These are phyloP conservation scores for Catagonus wagneri DNA, from an alignment of 2,113 vertebrate genomes.

Conservation along the genomic window DNA sequence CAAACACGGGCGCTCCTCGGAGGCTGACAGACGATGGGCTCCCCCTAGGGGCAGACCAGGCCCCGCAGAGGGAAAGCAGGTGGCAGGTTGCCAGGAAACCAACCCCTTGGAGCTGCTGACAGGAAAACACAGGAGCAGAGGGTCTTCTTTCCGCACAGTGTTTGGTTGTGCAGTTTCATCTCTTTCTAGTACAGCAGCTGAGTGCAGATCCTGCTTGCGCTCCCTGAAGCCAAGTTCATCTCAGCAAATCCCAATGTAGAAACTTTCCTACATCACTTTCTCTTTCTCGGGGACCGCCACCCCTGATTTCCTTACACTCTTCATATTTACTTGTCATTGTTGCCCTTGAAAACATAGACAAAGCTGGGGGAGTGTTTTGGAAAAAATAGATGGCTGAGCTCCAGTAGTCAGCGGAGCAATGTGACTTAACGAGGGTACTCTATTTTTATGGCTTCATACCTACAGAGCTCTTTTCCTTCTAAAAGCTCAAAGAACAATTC, in stretches of 20 bases:
- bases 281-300: neutral
- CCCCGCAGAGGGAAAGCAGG: constrained; percentile 88
- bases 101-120: constrained; percentile 88
- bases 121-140: constrained; percentile 91
- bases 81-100: constrained; percentile 93
- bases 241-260: neutral
- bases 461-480: constrained; percentile 27
- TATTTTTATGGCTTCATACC: constrained; percentile 39
- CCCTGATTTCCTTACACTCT: neutral
- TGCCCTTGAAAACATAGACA: neutral
- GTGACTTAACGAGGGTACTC: neutral
- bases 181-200: constrained; percentile 88
- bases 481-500: constrained; percentile 47
- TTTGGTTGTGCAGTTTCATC: constrained; percentile 85
- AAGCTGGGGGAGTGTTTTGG: neutral
- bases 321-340: neutral
- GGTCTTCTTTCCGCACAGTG: constrained; percentile 78
- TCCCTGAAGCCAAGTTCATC: constrained; percentile 66
- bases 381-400: constrained; percentile 28
- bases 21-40: constrained; percentile 92
- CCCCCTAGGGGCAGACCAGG: constrained; percentile 93
- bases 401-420: neutral
- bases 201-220: constrained; percentile 87
- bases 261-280: constrained; percentile 28
- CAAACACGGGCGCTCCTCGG: constrained; percentile 75